phyloP scores from a whole-genome alignment of 2,888 invertebrate species.

The Clunio marinus region DNA sequence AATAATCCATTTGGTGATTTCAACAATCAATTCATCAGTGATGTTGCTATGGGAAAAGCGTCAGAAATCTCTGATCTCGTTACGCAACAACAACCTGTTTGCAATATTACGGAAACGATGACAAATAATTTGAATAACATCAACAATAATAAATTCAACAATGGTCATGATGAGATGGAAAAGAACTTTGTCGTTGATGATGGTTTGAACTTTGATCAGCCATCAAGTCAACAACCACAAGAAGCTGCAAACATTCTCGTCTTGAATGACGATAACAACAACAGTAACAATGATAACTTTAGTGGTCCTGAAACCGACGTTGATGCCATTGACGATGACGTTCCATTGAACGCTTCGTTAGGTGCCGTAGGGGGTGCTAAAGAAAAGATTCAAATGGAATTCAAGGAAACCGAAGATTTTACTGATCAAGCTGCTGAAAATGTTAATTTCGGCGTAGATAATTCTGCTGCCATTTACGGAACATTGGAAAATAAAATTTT shows the following conservation, averaged over 20 bases:
- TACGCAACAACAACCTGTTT: slow-evolving; percentile 26
- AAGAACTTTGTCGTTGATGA: too few relatives aligned
- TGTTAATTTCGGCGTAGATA: background rate
- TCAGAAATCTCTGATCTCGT: slow-evolving; percentile 35
- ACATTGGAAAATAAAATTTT: background rate
- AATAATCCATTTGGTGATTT: slow-evolving; percentile 33
- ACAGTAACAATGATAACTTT: slow-evolving; percentile 50
- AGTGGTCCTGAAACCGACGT: slow-evolving; percentile 76
- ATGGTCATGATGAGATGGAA: slow-evolving; percentile 26
- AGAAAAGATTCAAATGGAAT: slow-evolving; percentile 38
- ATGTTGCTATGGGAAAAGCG: slow-evolving; percentile 16
- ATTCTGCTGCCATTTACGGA: background rate
- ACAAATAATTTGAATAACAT: slow-evolving; percentile 27
- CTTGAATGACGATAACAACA: slow-evolving; percentile 35
- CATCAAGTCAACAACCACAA: background rate
- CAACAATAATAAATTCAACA: slow-evolving; percentile 35
- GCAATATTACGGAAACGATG: slow-evolving; percentile 24
- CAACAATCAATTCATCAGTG: slow-evolving; percentile 29
- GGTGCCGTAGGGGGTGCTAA: slow-evolving; percentile 47
- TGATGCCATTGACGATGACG: slow-evolving; percentile 57
- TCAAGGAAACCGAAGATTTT: slow-evolving; percentile 33
- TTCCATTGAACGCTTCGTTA: slow-evolving; percentile 47
- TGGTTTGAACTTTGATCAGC: background rate
- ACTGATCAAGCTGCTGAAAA: background rate
- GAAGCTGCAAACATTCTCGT: background rate